These are phyloP conservation scores for Scomber colias DNA, from an alignment of 2,113 vertebrate genomes.

Conservation along the genomic window DNA sequence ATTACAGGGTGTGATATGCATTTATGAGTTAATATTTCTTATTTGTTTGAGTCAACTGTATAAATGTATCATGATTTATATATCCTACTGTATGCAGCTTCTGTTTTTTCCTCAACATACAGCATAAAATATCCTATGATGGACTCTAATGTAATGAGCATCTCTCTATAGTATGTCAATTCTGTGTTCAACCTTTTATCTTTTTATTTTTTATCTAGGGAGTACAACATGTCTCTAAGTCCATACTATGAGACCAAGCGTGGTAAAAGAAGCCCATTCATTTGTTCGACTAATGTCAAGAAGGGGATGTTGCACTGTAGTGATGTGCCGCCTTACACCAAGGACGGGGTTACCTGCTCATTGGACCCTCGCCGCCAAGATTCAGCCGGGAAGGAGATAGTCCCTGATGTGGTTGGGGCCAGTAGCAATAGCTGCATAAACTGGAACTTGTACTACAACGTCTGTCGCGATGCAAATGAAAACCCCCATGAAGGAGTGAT, in stretches of 20 bases:
- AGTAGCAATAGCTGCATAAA: conserved; percentile 87
- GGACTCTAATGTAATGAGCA: neutral
- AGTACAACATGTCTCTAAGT: conserved; percentile 87
- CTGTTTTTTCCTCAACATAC: neutral
- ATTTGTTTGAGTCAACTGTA: too few relatives aligned
- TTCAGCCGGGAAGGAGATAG: conserved; percentile 57
- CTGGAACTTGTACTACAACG: conserved; percentile 93
- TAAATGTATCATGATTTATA: too few relatives aligned
- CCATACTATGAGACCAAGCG: conserved; percentile 88
- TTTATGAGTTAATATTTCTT: too few relatives aligned
- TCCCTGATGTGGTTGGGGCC: conserved; percentile 13
- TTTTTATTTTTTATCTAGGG: conserved; percentile 70
- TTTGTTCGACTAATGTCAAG: conserved; percentile 88
- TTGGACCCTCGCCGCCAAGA: conserved; percentile 81
- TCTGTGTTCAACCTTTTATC: neutral
- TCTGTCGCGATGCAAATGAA: conserved; percentile 85
- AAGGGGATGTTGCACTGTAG: conserved; percentile 90
- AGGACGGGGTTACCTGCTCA: conserved; percentile 85
- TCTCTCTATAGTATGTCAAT: neutral
- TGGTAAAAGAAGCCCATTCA: conserved; percentile 87
- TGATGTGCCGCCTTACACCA: conserved; percentile 84
- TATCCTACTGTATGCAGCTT: too few relatives aligned
- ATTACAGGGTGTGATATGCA: too few relatives aligned
- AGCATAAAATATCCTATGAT: neutral
- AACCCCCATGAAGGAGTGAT: conserved; percentile 92